Percentiles rank a stretch among this genome's conserved stretches.
Conservation (phyloP, 2,888 invertebrate species). For the Scaptomyza caliginosa region DNA sequence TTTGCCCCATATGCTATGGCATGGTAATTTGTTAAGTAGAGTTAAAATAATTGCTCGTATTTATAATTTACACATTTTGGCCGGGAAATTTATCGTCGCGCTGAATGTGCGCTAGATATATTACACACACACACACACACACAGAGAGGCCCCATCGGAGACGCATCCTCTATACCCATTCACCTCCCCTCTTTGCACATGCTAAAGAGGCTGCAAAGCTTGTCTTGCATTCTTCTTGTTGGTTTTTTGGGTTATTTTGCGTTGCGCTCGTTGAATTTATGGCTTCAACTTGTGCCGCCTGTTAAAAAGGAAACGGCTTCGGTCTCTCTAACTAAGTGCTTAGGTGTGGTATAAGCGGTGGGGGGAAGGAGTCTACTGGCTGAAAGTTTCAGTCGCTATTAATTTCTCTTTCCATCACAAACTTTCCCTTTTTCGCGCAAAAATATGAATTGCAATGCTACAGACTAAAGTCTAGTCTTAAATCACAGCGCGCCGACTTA, state of each 20-base stretch:
- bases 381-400: conserved; percentile 68
- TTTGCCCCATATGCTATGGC: conserved; percentile 83
- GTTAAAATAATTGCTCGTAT: conserved; percentile 85
- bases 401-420: conserved; percentile 51
- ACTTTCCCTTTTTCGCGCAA: conserved; percentile 50
- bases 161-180: background rate
- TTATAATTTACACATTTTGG: conserved; percentile 84
- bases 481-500: conserved; percentile 12
- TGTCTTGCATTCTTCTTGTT: conserved; percentile 51
- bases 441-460: conserved; percentile 53
- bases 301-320: conserved; percentile 25
- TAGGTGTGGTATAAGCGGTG: background rate
- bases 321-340: conserved; percentile 13
- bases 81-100: conserved; percentile 83
- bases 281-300: conserved; percentile 58
- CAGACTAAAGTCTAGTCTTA: conserved; percentile 25
- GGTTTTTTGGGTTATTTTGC: conserved; percentile 66
- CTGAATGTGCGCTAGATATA: conserved; percentile 76
- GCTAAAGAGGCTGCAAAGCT: conserved; percentile 44
- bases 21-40: conserved; percentile 85
- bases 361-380: conserved; percentile 32
- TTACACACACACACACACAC: conserved; percentile 25
- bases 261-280: conserved; percentile 64
- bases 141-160: background rate
- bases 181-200: background rate